phyloP scores from a whole-genome alignment of 1,140 invertebrate species.

The Drosophila ercepeae region DNA sequence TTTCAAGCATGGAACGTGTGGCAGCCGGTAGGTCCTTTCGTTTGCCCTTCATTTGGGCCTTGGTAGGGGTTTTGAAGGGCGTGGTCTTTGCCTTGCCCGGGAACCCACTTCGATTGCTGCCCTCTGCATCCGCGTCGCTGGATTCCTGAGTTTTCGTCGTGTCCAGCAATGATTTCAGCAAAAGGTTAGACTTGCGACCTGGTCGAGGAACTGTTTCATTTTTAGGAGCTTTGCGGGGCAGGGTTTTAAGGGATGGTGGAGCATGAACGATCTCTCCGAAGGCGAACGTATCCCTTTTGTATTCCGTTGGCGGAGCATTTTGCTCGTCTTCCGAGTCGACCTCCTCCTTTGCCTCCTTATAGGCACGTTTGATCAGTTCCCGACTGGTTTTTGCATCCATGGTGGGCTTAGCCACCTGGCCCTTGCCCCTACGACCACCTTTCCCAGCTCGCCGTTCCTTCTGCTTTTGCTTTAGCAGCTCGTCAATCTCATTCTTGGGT shows the following conservation, averaged over 20 bases:
- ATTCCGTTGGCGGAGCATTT: slow-evolving; percentile 42
- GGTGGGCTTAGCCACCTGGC: slow-evolving; percentile 29
- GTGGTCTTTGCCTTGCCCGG: slow-evolving; percentile 23
- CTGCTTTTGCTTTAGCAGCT: slow-evolving; percentile 83
- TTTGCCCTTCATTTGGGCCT: slow-evolving; percentile 85
- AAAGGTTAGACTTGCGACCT: slow-evolving; percentile 85
- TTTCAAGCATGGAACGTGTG: slow-evolving; percentile 86
- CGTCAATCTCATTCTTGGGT: slow-evolving; percentile 84
- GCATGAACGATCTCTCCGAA: slow-evolving; percentile 88
- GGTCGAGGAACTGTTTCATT: slow-evolving; percentile 82
- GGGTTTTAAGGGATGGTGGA: slow-evolving; percentile 85
- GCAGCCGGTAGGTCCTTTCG: slow-evolving; percentile 85
- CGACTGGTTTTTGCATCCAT: slow-evolving; percentile 84
- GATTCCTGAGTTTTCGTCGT: not conserved
- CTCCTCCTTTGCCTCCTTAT: slow-evolving; percentile 54
- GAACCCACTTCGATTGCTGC: not conserved
- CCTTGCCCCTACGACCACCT: slow-evolving; percentile 56
- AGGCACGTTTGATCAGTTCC: slow-evolving; percentile 80
- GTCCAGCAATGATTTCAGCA: slow-evolving; percentile 84
- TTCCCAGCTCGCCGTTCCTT: slow-evolving; percentile 81
- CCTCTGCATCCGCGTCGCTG: not conserved
- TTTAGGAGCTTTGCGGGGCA: slow-evolving; percentile 84
- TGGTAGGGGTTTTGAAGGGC: slow-evolving; percentile 36
- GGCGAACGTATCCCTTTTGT: slow-evolving; percentile 85
- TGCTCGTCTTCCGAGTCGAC: slow-evolving; percentile 68